These are phyloP conservation scores for Cryptus armator DNA, from an alignment of 2,888 invertebrate genomes.

Conservation along the genomic window DNA sequence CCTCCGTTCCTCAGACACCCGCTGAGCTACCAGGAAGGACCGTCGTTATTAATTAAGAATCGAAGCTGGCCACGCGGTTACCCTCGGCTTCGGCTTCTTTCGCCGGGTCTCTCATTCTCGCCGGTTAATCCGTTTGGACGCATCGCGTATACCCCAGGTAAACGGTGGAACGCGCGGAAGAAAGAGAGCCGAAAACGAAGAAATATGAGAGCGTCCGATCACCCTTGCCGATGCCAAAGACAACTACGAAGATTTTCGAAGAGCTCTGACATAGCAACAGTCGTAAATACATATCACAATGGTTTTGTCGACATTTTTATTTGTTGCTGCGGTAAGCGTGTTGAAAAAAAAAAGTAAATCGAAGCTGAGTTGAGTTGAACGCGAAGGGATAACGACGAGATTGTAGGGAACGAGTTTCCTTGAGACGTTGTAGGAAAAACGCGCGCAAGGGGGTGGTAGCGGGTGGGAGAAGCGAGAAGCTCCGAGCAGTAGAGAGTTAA, in stretches of 20 bases:
- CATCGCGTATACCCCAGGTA: slow-evolving; percentile 9
- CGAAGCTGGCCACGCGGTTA: slow-evolving; percentile 66
- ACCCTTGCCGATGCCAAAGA: slow-evolving; percentile 24
- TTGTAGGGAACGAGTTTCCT: slow-evolving; percentile 16
- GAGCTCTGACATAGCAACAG: slow-evolving; percentile 13
- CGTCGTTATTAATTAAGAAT: slow-evolving; percentile 78
- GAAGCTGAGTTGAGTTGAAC: slow-evolving; percentile 6
- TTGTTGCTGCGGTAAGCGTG: background rate
- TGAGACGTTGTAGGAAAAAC: slow-evolving; percentile 37
- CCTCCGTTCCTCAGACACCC: slow-evolving; percentile 72
- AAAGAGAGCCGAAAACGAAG: background rate
- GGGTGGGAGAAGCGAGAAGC: slow-evolving; percentile 56
- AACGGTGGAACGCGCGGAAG: slow-evolving; percentile 4
- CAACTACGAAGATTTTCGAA: slow-evolving; percentile 37
- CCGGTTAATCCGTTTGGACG: slow-evolving; percentile 62
- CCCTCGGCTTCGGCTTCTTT: slow-evolving; percentile 65
- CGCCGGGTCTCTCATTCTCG: slow-evolving; percentile 35
- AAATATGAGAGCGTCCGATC: slow-evolving; percentile 14
- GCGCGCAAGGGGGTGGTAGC: slow-evolving; percentile 56
- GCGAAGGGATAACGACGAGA: slow-evolving; percentile 32
- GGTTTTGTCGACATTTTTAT: slow-evolving; percentile 9
- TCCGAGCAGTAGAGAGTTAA: slow-evolving; percentile 76
- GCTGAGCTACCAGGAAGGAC: slow-evolving; percentile 79
- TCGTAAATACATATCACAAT: slow-evolving; percentile 30
- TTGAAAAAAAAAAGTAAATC: slow-evolving; percentile 25